phyloP scores from a whole-genome alignment of 1,140 invertebrate genomes.

The Polypedilum vanderplanki region DNA sequence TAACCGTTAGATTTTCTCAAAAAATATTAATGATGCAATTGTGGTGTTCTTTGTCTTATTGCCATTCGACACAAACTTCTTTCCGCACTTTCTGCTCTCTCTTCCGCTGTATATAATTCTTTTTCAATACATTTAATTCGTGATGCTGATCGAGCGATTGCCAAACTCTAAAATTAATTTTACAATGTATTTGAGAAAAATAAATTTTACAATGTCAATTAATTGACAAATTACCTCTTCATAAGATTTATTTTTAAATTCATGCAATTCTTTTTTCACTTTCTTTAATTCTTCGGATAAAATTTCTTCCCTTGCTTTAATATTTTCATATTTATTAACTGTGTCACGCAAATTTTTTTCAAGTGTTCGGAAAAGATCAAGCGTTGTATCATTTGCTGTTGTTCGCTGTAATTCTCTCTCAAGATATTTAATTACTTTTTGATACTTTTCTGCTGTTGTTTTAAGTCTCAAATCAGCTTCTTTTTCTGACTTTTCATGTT shows the following conservation, averaged over 20 bases:
- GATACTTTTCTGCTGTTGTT: not conserved
- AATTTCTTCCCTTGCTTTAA: not conserved
- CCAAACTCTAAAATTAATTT: not conserved
- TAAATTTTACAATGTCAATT: not conserved
- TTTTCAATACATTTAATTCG: conserved; percentile 12
- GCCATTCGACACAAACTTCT: not conserved
- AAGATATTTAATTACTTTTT: not conserved
- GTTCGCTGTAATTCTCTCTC: not conserved
- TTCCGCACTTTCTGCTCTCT: conserved; percentile 2
- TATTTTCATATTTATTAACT: not conserved
- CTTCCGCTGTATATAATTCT: not conserved
- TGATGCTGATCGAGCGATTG: not conserved
- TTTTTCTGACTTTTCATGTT: not conserved
- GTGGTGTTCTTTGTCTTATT: not conserved
- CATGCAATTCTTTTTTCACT: not conserved
- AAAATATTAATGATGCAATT: not conserved
- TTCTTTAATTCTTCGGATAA: not conserved
- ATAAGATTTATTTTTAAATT: not conserved
- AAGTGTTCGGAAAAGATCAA: not conserved
- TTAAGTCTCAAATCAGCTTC: not conserved
- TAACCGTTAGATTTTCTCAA: not conserved
- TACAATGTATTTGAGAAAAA: not conserved
- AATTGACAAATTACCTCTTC: not conserved
- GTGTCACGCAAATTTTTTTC: not conserved
- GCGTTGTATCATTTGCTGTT: not conserved